Evolutionary conservation across 1,140 invertebrate genomes (phyloP).

Genomic region (Teleopsis dalmanni): DNA sequence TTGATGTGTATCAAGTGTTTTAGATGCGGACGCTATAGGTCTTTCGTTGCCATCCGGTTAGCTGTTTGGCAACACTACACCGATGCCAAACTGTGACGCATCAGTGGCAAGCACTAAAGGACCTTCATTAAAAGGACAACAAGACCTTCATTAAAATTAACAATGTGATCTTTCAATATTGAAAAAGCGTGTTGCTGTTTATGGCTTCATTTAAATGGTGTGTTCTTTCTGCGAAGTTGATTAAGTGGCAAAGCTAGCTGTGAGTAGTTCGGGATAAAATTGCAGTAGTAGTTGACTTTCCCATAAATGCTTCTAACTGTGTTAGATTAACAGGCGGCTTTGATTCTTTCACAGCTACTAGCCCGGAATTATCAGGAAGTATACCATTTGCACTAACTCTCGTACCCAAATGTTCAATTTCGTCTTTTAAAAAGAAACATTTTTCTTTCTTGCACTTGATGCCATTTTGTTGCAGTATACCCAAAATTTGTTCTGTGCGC

Average conservation of each 20-base stretch:
- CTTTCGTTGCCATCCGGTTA: constrained; percentile 37
- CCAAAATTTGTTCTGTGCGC: constrained; percentile 25
- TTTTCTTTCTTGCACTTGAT: constrained; percentile 17
- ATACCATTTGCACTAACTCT: constrained; percentile 24
- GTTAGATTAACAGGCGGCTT: constrained; percentile 22
- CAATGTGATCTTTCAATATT: background rate
- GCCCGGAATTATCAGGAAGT: constrained; percentile 14
- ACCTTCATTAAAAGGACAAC: no score
- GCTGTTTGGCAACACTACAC: constrained; percentile 45
- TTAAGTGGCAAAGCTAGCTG: constrained; percentile 16
- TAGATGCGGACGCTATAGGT: constrained; percentile 48
- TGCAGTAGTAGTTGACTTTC: constrained; percentile 26
- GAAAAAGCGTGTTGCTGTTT: constrained; percentile 8
- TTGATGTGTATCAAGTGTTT: constrained; percentile 44
- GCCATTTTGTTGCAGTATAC: constrained; percentile 13
- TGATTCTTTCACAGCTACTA: constrained; percentile 18
- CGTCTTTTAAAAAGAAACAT: constrained; percentile 18
- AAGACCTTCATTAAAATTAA: no score
- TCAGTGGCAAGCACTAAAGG: constrained; percentile 47
- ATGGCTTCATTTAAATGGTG: constrained; percentile 18
- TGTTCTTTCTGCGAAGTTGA: constrained; percentile 20
- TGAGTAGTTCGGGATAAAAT: constrained; percentile 26
- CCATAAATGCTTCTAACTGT: constrained; percentile 29
- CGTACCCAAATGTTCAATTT: constrained; percentile 27
- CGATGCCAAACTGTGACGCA: constrained; percentile 41